phyloP scores from a whole-genome alignment of 92 coral and sea anemone species.

The Epizoanthus illoricatus region DNA sequence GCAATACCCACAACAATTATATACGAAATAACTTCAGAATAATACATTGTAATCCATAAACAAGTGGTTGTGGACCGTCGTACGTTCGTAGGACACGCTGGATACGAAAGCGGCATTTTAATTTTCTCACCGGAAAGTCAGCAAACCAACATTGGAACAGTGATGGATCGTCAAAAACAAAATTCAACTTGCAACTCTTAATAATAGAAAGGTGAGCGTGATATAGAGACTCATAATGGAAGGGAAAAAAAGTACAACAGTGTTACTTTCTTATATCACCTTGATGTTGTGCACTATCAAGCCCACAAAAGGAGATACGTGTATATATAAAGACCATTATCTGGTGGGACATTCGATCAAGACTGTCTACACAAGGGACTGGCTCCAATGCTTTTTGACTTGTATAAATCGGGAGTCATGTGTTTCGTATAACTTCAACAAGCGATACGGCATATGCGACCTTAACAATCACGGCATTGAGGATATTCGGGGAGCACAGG shows the following conservation, averaged over 20 bases:
- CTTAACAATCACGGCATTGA: not conserved
- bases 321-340: not conserved
- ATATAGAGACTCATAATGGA: not conserved
- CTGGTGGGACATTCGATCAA: not conserved
- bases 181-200: too few relatives aligned
- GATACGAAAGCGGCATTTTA: too few relatives aligned
- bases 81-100: too few relatives aligned
- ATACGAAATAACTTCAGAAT: too few relatives aligned
- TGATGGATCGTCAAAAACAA: too few relatives aligned
- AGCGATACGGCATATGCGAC: not conserved
- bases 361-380: constrained; percentile 11
- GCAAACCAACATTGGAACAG: too few relatives aligned
- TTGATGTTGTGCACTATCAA: not conserved
- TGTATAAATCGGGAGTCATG: not conserved
- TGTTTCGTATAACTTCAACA: not conserved
- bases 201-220: too few relatives aligned
- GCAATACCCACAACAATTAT: too few relatives aligned
- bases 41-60: too few relatives aligned
- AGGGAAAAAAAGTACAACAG: not conserved
- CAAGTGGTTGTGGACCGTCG: too few relatives aligned
- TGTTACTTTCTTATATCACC: not conserved
- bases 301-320: not conserved
- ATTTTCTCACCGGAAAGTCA: too few relatives aligned
- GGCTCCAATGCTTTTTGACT: not conserved
- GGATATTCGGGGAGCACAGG: not conserved